Evolutionary conservation across 2,797 vertebrate species (phyloP).

Genomic region (Falco biarmicus): DNA sequence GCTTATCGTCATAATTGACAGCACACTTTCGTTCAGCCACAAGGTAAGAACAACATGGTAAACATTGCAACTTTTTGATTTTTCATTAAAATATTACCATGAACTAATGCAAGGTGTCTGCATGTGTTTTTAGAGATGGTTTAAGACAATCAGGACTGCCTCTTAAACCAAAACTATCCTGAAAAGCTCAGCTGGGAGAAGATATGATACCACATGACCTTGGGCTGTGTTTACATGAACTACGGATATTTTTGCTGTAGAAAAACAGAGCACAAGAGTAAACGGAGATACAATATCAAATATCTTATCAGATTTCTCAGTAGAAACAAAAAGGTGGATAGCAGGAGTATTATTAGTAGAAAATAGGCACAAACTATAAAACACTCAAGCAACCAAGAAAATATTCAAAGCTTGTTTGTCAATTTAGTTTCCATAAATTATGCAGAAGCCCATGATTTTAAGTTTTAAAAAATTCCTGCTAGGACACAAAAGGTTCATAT

Average conservation of each 20-base stretch:
- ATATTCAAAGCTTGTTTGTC: neutral
- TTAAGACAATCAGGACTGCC: neutral
- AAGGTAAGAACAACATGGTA: neutral
- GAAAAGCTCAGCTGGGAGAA: neutral
- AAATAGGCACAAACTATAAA: neutral
- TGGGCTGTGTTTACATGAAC: neutral
- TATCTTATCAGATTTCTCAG: neutral
- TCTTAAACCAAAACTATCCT: neutral
- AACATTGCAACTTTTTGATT: neutral
- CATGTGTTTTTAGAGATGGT: neutral
- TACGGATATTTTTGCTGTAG: neutral
- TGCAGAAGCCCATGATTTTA: neutral
- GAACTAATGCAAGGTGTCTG: neutral
- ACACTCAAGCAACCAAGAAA: neutral
- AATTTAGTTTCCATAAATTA: neutral
- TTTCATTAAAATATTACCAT: neutral
- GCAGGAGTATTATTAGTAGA: neutral
- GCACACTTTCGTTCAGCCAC: neutral
- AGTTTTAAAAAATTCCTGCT: neutral
- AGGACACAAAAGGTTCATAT: neutral
- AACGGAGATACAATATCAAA: neutral
- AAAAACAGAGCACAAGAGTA: neutral
- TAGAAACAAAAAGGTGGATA: neutral
- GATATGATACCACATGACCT: neutral
- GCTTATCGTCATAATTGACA: neutral